Evolutionary conservation across 2,113 vertebrate species (phyloP), one percentile per base, ranked within the genome.

Genomic region (Amphiprion ocellaris): DNA sequence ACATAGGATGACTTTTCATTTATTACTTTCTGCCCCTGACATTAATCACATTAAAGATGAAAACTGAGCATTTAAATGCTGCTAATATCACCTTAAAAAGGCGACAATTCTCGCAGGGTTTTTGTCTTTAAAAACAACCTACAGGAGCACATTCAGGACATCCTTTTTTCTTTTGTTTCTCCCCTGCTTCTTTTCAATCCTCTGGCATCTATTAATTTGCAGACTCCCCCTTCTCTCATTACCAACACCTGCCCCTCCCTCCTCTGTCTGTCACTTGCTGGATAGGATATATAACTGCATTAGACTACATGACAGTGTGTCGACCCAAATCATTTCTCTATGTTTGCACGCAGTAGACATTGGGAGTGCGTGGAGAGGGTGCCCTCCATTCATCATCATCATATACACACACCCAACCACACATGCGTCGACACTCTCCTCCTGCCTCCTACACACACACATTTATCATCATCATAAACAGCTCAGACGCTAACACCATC

Each of bases 401-500:
- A 88, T 66, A 77, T 24, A 50, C 65, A 74, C 77, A 74, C 77
- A 62, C 75, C 66, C 67, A 82, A 63, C 33, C 81, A 79, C 77
- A 71, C 77, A 82, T 9, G 58, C 80, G 37, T 55, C 3, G 14
- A 53, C 68, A 33, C 70, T 61, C 67, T 58, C 80, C 77, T 75
- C 74, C 68, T 33, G 33, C 55, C 58, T 46, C 66, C 55, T 62
- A 58, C 86, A 82, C 90, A 89, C 85, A 89, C 83, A 81, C 89
- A 92, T 92, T 94, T 91, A 92, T 97, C 96, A 96, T 99, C 97
- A 97, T 97, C 96, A 97, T 97, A 97, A 97, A 97, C 96, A 96
- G 94, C 94, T 89, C 93, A 95, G 95, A 95, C 89, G 19, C 93
- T 95, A 94, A 93, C 94, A 95, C 94, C 96, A 97, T 98, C 96